Conservation (phyloP, 2,888 invertebrate genomes). For the Nasonia oneida region DNA sequence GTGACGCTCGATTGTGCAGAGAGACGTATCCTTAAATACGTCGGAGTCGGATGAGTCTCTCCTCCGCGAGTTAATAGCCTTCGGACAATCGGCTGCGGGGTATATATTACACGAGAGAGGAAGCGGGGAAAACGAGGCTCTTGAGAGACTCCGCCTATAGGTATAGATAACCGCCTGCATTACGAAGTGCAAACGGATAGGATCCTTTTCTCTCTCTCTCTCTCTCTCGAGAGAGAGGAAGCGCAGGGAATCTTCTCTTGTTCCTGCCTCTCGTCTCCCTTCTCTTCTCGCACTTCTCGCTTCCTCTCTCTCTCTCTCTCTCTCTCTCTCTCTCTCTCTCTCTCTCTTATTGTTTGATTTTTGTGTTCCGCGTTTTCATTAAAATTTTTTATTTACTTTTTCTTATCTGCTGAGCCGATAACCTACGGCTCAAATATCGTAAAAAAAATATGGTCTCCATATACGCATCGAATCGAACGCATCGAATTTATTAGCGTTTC, state of each 20-base stretch:
- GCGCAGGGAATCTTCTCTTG: neutral
- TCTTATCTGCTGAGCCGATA: neutral
- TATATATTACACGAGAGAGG: neutral
- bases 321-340: neutral
- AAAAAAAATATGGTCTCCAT: too few species aligned
- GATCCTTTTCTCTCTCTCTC: slow-evolving; percentile 12
- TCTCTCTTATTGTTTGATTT: neutral
- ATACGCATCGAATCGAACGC: too few species aligned
- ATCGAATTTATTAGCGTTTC: too few species aligned
- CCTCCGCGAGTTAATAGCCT: slow-evolving; percentile 4
- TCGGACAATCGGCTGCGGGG: neutral
- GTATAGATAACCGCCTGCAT: neutral
- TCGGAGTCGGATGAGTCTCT: neutral
- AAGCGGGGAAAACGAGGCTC: neutral
- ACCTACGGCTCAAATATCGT: neutral
- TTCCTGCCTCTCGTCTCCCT: neutral
- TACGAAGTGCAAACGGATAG: slow-evolving; percentile 23
- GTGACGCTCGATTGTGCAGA: neutral
- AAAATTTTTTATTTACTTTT: neutral
- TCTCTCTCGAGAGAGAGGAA: neutral
- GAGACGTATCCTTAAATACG: neutral
- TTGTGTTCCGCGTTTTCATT: neutral
- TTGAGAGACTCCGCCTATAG: neutral
- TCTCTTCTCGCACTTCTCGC: neutral
- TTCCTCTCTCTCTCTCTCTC: neutral